Evolutionary conservation across 2,797 vertebrate species (phyloP).

Genomic region (Takifugu rubripes): DNA sequence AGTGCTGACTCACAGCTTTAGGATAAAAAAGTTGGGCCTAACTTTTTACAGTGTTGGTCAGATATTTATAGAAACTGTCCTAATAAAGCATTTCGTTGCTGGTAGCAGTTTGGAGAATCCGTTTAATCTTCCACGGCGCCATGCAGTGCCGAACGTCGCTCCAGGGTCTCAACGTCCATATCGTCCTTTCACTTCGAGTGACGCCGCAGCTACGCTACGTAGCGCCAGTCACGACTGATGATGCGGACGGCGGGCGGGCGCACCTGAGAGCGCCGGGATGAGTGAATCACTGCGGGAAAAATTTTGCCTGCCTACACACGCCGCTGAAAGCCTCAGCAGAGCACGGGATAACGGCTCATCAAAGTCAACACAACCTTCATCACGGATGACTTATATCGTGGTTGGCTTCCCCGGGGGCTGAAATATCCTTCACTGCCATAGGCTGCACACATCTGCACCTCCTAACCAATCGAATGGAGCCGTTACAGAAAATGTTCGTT

Average conservation of each 20-base stretch:
- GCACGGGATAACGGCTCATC: slow-evolving; percentile 15
- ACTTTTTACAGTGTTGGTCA: too few species aligned
- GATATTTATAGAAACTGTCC: too few species aligned
- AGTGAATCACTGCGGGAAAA: slow-evolving; percentile 33
- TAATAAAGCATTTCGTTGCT: too few species aligned
- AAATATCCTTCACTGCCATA: background rate
- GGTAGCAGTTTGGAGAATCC: too few species aligned
- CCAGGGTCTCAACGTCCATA: too few species aligned
- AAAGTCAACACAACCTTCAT: slow-evolving; percentile 26
- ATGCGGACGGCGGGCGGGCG: background rate
- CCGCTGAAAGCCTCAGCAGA: slow-evolving; percentile 1
- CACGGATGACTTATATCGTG: slow-evolving; percentile 29
- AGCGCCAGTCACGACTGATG: too few species aligned
- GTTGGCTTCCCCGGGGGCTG: slow-evolving; percentile 5
- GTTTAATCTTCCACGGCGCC: too few species aligned
- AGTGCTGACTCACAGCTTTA: background rate
- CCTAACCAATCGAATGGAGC: background rate
- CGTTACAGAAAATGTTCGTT: background rate
- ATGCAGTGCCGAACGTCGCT: too few species aligned
- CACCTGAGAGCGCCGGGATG: slow-evolving; percentile 16
- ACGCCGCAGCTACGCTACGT: too few species aligned
- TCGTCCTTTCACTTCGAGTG: too few species aligned
- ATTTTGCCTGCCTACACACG: slow-evolving; percentile 5
- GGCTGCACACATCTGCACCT: slow-evolving; percentile 14
- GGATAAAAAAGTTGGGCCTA: background rate